Percentiles rank a stretch among this genome's conserved stretches.
These are phyloP conservation scores for Tridacna crocea DNA, from an alignment of 2,888 invertebrate genomes.

Conservation along the genomic window DNA sequence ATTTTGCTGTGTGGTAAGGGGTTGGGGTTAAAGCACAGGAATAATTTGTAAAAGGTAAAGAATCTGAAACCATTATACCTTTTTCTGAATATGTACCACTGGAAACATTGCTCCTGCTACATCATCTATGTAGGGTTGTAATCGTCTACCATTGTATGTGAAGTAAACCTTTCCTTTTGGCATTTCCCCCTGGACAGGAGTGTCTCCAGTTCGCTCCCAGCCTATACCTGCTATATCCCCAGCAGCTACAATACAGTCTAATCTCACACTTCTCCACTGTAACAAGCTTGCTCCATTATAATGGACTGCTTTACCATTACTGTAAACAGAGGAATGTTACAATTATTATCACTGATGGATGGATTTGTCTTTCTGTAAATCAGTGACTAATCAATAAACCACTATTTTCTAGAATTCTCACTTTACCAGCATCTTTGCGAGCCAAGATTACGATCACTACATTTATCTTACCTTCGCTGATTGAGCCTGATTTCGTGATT, in stretches of 20 bases:
- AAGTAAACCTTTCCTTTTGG: slow-evolving; percentile 83
- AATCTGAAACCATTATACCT: slow-evolving; percentile 64
- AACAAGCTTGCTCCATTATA: slow-evolving; percentile 84
- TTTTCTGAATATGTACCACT: slow-evolving; percentile 84
- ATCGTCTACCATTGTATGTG: slow-evolving; percentile 81
- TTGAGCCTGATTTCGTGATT: no score
- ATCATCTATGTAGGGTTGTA: slow-evolving; percentile 81
- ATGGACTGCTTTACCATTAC: slow-evolving; percentile 84
- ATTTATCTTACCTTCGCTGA: no score
- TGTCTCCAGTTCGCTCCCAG: slow-evolving; percentile 81
- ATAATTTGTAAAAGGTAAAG: no score
- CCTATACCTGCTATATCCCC: slow-evolving; percentile 83
- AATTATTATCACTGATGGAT: neutral
- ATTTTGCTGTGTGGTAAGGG: no score
- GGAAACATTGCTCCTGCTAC: slow-evolving; percentile 83
- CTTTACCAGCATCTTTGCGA: no score
- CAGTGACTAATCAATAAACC: neutral
- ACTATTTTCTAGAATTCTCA: no score
- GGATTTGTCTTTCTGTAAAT: neutral
- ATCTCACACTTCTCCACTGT: slow-evolving; percentile 83
- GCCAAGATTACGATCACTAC: no score
- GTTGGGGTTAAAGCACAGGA: no score
- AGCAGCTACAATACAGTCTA: slow-evolving; percentile 80
- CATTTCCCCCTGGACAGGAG: slow-evolving; percentile 70
- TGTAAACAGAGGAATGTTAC: slow-evolving; percentile 42